Base-by-base conservation (phyloP, 2,888 invertebrate genomes). In the Eupelmus urozonus region DNA sequence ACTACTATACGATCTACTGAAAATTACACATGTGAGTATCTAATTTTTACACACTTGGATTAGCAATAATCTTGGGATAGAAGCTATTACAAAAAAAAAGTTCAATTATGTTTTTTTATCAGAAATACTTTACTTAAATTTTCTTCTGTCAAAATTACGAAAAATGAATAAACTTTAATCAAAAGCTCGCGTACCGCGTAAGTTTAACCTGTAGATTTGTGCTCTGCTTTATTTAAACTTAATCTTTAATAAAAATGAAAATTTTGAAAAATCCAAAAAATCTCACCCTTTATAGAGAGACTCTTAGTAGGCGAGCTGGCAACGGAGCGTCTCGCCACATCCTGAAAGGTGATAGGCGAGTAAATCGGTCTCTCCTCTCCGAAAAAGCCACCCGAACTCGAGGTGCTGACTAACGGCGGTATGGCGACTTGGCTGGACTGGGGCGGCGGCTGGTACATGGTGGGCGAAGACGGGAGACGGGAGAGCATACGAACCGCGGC, bases 341-440 rank as follows among this genome's bases (percentile, higher is more conserved):
- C 96, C 86, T 96, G 94, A 85, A 96, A 96, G 0, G 96, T 96
- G 20, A 96, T 95, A 0, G 96, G 96, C 0, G 96, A 96, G 88
- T 96, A 96, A 82, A 94, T 94, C 69, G 94, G 91, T 84, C 94
- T 91, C 76, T 94, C 94, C 83, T 95, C 94, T n/a, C 89, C 89
- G 3, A 82, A 83, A 51, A 88, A 88, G 86, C 51, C 90, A 83
- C 51, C 83, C 18, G 72, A 60, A 34, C 49, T 72, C 2, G 73
- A 62, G 13, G 67, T 63, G 82, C 67, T 3, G 81, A 81, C 42
- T 87, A 18, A 16, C 5, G 25, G 23, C 4, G 60, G 23, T 20
- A 7, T 27, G 45, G 20, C 27, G 13, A 34, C 45, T n/a, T 16
- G 55, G 16, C 23, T 66, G 29, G 1, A 45, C 11, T 53, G 62